These are phyloP conservation scores for Cottoperca gobio DNA, from an alignment of 2,797 vertebrate species.

Conservation along the genomic window DNA sequence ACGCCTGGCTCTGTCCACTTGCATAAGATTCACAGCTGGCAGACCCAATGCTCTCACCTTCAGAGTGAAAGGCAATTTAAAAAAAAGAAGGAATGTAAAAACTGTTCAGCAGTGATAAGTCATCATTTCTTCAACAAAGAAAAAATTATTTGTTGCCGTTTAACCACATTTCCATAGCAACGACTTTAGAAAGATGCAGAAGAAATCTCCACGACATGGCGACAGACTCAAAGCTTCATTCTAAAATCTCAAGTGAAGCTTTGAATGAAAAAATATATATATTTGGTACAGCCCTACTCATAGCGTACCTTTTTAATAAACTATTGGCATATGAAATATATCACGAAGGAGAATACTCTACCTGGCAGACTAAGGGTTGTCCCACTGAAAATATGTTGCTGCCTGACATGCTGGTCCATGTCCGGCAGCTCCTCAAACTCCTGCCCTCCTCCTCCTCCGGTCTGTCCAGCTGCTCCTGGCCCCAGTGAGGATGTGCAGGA, in stretches of 20 bases:
- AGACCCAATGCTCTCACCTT: slow-evolving; percentile 80
- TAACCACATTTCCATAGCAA: too few relatives aligned
- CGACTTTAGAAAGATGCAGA: too few relatives aligned
- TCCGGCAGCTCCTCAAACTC: slow-evolving; percentile 90
- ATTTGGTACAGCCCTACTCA: background rate
- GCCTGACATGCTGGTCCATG: slow-evolving; percentile 88
- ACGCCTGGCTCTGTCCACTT: slow-evolving; percentile 82
- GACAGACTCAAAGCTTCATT: too few relatives aligned
- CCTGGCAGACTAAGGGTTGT: slow-evolving; percentile 76
- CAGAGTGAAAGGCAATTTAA: slow-evolving; percentile 38
- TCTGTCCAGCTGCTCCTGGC: slow-evolving; percentile 54
- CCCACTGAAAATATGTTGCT: slow-evolving; percentile 81
- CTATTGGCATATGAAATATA: background rate
- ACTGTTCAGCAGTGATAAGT: too few relatives aligned
- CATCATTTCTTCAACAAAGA: too few relatives aligned
- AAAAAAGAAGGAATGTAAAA: background rate
- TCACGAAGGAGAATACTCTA: slow-evolving; percentile 56
- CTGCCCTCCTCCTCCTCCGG: slow-evolving; percentile 57
- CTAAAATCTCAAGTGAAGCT: too few relatives aligned
- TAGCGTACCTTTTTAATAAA: background rate
- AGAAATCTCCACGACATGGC: too few relatives aligned
- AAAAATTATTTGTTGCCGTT: too few relatives aligned
- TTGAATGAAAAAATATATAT: too few relatives aligned
- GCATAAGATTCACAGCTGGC: slow-evolving; percentile 83
- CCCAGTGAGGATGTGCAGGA: slow-evolving; percentile 74